Evolutionary conservation across 2,888 invertebrate genomes (phyloP).

Genomic region (Maniola hyperantus): DNA sequence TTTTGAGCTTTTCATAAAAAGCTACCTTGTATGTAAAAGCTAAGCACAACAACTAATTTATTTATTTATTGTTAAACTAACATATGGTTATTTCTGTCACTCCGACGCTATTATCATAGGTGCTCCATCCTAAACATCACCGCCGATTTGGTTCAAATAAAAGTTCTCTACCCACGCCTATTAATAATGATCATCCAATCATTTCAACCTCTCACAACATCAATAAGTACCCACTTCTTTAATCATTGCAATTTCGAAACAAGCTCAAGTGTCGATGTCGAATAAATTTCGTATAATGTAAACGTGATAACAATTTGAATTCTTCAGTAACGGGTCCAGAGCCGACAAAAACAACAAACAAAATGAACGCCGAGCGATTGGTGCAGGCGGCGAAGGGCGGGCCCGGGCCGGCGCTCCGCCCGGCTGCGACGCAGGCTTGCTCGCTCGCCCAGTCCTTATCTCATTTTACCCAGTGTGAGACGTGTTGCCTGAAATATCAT

Average conservation of each 20-base stretch:
- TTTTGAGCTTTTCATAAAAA: neutral
- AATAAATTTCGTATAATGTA: slow-evolving; percentile 83
- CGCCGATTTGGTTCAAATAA: slow-evolving; percentile 7
- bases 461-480: slow-evolving; percentile 71
- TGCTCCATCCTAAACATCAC: slow-evolving; percentile 10
- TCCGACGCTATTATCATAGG: slow-evolving; percentile 9
- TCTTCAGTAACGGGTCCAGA: slow-evolving; percentile 80
- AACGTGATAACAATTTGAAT: slow-evolving; percentile 83
- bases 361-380: slow-evolving; percentile 65
- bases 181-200: slow-evolving; percentile 53
- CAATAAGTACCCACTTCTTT: slow-evolving; percentile 76
- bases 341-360: slow-evolving; percentile 83
- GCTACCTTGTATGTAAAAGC: neutral
- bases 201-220: slow-evolving; percentile 52
- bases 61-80: slow-evolving; percentile 2
- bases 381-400: slow-evolving; percentile 57
- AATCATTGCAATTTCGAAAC: slow-evolving; percentile 83
- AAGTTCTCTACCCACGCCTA: slow-evolving; percentile 34
- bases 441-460: slow-evolving; percentile 80
- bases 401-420: slow-evolving; percentile 58
- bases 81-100: slow-evolving; percentile 3
- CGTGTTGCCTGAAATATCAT: slow-evolving; percentile 64
- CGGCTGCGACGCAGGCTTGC: slow-evolving; percentile 73
- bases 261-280: slow-evolving; percentile 81
- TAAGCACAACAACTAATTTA: neutral